Evolutionary conservation across 2,797 vertebrate species (phyloP).

Genomic region (Oryzias dopingdopingensis): DNA sequence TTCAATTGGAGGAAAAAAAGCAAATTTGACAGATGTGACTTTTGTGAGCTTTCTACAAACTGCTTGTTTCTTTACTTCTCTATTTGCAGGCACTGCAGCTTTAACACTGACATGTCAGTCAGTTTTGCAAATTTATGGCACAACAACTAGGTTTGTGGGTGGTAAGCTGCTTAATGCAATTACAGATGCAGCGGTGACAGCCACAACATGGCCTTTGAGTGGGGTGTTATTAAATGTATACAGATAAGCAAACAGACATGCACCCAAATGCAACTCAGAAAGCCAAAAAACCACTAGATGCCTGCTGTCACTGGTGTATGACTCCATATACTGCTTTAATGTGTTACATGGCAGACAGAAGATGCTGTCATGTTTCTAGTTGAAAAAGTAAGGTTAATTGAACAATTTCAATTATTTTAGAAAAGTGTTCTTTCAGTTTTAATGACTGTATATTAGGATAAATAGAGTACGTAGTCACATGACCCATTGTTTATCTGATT

Average conservation of each 20-base stretch:
- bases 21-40: background rate
- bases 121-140: background rate
- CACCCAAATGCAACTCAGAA: slow-evolving; percentile 33
- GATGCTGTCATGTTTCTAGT: slow-evolving; percentile 25
- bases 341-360: slow-evolving; percentile 25
- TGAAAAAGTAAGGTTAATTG: background rate
- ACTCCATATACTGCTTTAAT: slow-evolving; percentile 12
- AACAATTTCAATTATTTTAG: too few relatives aligned
- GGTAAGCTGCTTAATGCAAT: slow-evolving; percentile 10
- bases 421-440: too few relatives aligned
- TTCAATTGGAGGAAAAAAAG: background rate
- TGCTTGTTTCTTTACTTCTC: background rate
- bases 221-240: slow-evolving; percentile 11
- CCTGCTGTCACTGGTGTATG: slow-evolving; percentile 13
- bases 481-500: too few relatives aligned
- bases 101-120: background rate
- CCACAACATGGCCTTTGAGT: slow-evolving; percentile 14
- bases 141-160: slow-evolving; percentile 26
- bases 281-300: slow-evolving; percentile 45
- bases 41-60: background rate
- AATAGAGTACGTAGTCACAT: too few relatives aligned
- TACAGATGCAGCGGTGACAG: slow-evolving; percentile 17
- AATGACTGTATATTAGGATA: too few relatives aligned
- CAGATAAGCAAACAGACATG: background rate
- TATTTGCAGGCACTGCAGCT: background rate